Evolutionary conservation across 2,113 vertebrate genomes (phyloP), one percentile per base, ranked within the genome.

Genomic region (Channa argus): DNA sequence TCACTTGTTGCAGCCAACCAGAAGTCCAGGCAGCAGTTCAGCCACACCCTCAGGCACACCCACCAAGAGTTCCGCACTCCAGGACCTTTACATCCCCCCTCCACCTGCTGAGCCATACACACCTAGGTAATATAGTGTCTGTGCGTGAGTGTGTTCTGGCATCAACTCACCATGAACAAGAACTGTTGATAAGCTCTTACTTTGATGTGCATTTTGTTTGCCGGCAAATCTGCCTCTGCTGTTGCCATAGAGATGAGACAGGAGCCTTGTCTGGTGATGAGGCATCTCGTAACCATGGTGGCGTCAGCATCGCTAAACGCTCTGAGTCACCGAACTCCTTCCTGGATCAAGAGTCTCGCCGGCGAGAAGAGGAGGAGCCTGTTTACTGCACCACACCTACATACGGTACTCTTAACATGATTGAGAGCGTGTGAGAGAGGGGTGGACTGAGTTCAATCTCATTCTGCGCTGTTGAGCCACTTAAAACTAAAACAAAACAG

Each of bases 311-410:
- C 44, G 95, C 96, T 58, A 98, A 97, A 85, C 96, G 98, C 79
- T 97, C 97, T 1, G 97, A 99, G 87, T 99, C 98, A 51, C 98
- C 98, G 38, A 99, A 99, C 94, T 99, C 98, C 34, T 99, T 98
- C 92, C 95, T 99, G 92, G 98, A 99, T 88, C 97, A 99, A 88
- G 97, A 99, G 71, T 96, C 98, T 87, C 94, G 93, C 75, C 97
- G 95, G 64, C 95, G 93, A 77, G 95, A 97, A 60, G 97, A 98
- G 89, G 98, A 99, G 93, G 98, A 99, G 92, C 94, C 97, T 4
- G 94, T 98, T 2, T 98, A 97, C 92, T 99, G 98, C 93, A 97
- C 95, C 92, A 98, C 97, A 1, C 96, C 97, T 0, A 98, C 97
- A 34, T 99, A 98, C 37, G 97, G 98, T 99, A 95, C 49, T 60